Conservation (phyloP, 2,797 vertebrate species). For the Chromobotia macracanthus region DNA sequence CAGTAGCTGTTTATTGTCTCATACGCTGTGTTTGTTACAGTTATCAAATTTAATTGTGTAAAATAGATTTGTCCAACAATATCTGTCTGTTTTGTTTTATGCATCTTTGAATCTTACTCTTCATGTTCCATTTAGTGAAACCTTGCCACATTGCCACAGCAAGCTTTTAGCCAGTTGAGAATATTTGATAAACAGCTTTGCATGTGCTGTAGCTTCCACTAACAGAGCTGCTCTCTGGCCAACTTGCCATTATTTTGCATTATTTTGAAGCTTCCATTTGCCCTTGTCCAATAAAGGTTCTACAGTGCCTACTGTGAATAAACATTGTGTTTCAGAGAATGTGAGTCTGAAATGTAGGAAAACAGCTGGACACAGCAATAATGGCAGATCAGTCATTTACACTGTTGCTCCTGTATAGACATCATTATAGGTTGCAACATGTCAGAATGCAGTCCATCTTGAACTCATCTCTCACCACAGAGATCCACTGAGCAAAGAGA, state of each 20-base stretch:
- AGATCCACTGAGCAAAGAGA: slow-evolving; percentile 20
- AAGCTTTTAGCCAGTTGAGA: background rate
- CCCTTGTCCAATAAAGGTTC: slow-evolving; percentile 53
- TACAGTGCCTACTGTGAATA: slow-evolving; percentile 53
- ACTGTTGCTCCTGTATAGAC: slow-evolving; percentile 63
- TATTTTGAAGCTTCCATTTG: slow-evolving; percentile 52
- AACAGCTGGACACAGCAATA: slow-evolving; percentile 60
- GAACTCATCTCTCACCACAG: slow-evolving; percentile 17
- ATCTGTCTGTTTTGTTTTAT: background rate
- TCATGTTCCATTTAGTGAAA: slow-evolving; percentile 7
- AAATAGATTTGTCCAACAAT: background rate
- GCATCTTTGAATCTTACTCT: background rate
- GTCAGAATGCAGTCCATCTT: slow-evolving; percentile 35
- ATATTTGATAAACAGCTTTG: slow-evolving; percentile 1
- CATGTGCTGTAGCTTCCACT: background rate
- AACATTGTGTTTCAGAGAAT: slow-evolving; percentile 56
- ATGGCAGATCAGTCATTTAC: slow-evolving; percentile 57
- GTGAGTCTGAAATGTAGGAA: slow-evolving; percentile 52
- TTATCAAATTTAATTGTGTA: slow-evolving; percentile 12
- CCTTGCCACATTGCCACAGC: background rate
- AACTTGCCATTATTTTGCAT: slow-evolving; percentile 55
- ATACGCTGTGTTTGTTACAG: background rate
- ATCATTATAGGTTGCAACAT: slow-evolving; percentile 65
- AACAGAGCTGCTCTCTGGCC: slow-evolving; percentile 55
- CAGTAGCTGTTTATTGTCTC: background rate